These are phyloP conservation scores for Garra rufa DNA, from an alignment of 2,113 vertebrate species.

Conservation along the genomic window DNA sequence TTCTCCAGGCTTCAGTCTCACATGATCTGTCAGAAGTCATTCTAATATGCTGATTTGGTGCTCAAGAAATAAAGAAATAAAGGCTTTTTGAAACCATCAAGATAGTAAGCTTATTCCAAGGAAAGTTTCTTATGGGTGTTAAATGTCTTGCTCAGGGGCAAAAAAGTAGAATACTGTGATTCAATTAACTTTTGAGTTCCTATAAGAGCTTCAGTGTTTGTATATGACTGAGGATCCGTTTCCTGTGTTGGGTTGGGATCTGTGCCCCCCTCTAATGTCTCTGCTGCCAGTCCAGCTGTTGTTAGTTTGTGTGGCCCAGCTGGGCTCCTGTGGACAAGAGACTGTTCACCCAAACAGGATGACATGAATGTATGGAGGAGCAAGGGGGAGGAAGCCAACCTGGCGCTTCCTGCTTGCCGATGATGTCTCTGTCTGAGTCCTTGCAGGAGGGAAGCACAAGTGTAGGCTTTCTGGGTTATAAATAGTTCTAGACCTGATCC, in stretches of 20 bases:
- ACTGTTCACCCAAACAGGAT: constrained; percentile 49
- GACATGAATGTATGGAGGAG: constrained; percentile 35
- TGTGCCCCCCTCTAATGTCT: constrained; percentile 22
- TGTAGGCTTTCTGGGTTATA: constrained; percentile 46
- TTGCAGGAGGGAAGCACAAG: constrained; percentile 38
- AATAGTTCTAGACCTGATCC: constrained; percentile 33
- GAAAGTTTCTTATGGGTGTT: constrained; percentile 4
- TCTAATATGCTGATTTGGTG: neutral
- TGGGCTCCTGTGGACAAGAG: constrained; percentile 50
- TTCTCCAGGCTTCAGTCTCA: neutral
- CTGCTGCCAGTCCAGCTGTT: constrained; percentile 54
- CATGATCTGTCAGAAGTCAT: neutral
- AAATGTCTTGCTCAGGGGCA: neutral
- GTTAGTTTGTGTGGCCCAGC: constrained; percentile 54
- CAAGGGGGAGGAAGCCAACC: constrained; percentile 46
- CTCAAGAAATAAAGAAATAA: too few species aligned
- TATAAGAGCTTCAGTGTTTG: constrained; percentile 3
- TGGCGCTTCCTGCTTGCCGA: constrained; percentile 47
- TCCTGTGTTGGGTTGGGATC: constrained; percentile 38
- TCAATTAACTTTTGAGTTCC: constrained; percentile 20
- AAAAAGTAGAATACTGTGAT: neutral
- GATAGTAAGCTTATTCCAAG: neutral
- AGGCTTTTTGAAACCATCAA: too few species aligned
- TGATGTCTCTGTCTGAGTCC: constrained; percentile 27
- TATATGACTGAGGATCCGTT: constrained; percentile 30